Conservation (phyloP, 2,113 vertebrate species). For the Trematocara stigmaticum region DNA sequence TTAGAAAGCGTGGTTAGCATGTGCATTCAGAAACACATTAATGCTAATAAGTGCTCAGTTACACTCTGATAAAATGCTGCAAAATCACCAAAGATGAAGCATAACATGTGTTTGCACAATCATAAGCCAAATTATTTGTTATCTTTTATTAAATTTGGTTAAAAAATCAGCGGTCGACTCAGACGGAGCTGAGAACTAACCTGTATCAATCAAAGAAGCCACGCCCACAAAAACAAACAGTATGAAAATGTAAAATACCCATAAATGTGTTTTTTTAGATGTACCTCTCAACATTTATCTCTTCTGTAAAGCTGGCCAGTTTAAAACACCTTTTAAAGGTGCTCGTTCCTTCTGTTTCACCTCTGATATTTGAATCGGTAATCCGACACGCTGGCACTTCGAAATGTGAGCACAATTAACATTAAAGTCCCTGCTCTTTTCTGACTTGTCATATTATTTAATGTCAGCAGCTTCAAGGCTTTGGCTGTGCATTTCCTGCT, state of each 20-base stretch:
- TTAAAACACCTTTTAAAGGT: background rate
- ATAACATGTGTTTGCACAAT: background rate
- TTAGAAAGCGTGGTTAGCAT: background rate
- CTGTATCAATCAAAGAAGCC: background rate
- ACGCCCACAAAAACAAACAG: background rate
- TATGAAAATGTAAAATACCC: background rate
- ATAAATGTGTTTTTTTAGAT: background rate
- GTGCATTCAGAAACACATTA: background rate
- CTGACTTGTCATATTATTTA: background rate
- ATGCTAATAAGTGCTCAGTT: background rate
- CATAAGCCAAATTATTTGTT: background rate
- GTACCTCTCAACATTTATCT: background rate
- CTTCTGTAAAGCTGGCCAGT: accelerated
- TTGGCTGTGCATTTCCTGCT: background rate
- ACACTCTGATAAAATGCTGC: background rate
- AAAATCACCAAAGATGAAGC: background rate
- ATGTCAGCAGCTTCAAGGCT: background rate
- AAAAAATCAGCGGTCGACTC: background rate
- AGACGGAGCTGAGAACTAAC: background rate
- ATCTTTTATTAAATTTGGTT: background rate
- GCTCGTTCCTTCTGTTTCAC: background rate
- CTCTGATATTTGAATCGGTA: background rate
- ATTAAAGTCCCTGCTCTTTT: background rate
- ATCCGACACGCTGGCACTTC: background rate
- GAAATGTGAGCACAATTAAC: background rate